Base-by-base conservation (phyloP, 2,888 invertebrate genomes). In the Archaeoteleia sp. region DNA sequence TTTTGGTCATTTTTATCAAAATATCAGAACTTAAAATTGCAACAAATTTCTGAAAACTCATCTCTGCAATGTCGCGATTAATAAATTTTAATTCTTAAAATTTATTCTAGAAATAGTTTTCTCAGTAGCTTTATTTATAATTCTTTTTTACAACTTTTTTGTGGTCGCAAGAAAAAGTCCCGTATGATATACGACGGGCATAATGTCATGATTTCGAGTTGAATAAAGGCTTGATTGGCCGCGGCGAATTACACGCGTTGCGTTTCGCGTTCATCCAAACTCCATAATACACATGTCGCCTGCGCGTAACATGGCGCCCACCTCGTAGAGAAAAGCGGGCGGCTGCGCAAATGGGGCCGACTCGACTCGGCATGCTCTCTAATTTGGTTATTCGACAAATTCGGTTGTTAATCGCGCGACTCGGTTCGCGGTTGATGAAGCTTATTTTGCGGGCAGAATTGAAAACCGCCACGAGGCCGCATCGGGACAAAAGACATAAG, bases 221-320 rank as follows among this genome's bases (percentile, higher is more conserved):
- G 78, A 79, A 80, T 79, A 78, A 78, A 77, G 75, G 75, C 73
- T 75, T 80, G 80, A 81, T 81, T 80, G 78, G 76, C 71, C 67
- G 51, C 63, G 25, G 39, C 49, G 62, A 20, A 39, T 63, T 60
- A 63, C 51, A 57, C 60, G 51, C 55, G 54, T 63, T 51, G 62
- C 49, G 43, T 29, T 45, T 39, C 43, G 40, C 29, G 32, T 25
- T 42, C n/a, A n/a, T 40, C 37, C 45, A 3, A 17, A 40, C 39
- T 42, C n/a, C n/a, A 58, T 51, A 53, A 53, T 40, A 29, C 48
- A 48, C 54, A 49, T 60, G 60, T 48, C 9, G 29, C 12, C n/a
- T 13, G 37, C 7, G 9, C 39, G 14, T 39, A 6, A 25, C 15
- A 40, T 17, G 15, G 17, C 23, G 10, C 40, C 17, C 20, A 10